Percentiles rank a stretch among this genome's conserved stretches.
Conservation (phyloP, 1,140 invertebrate genomes). For the Planococcus citri region DNA sequence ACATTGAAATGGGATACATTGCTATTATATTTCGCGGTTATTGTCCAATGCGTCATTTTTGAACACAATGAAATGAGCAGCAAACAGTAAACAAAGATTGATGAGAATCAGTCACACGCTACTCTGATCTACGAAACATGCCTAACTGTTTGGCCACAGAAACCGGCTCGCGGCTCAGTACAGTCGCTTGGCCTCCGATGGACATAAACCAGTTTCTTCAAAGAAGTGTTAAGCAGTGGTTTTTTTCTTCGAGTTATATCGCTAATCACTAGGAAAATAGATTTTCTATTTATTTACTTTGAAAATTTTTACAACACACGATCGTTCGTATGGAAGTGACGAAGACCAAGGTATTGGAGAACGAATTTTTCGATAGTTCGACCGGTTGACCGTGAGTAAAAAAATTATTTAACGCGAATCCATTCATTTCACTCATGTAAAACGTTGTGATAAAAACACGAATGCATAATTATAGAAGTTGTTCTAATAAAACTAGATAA, state of each 20-base stretch:
- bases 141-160: background rate
- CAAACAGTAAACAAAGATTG: background rate
- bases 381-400: conserved; percentile 5
- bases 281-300: too few relatives aligned
- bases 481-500: background rate
- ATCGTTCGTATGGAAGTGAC: too few relatives aligned
- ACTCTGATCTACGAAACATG: background rate
- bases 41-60: too few relatives aligned
- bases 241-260: too few relatives aligned
- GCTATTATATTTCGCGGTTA: too few relatives aligned
- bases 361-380: background rate
- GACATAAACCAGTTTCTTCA: background rate
- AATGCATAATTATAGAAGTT: background rate
- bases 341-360: too few relatives aligned
- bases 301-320: too few relatives aligned
- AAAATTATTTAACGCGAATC: background rate
- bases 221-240: background rate
- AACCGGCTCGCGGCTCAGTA: too few relatives aligned
- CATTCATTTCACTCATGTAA: background rate
- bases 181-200: background rate
- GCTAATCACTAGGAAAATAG: too few relatives aligned
- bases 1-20: too few relatives aligned
- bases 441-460: background rate
- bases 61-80: too few relatives aligned
- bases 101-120: background rate